Base-by-base conservation (phyloP, 2,888 invertebrate genomes). In the Notodonta dromedarius region DNA sequence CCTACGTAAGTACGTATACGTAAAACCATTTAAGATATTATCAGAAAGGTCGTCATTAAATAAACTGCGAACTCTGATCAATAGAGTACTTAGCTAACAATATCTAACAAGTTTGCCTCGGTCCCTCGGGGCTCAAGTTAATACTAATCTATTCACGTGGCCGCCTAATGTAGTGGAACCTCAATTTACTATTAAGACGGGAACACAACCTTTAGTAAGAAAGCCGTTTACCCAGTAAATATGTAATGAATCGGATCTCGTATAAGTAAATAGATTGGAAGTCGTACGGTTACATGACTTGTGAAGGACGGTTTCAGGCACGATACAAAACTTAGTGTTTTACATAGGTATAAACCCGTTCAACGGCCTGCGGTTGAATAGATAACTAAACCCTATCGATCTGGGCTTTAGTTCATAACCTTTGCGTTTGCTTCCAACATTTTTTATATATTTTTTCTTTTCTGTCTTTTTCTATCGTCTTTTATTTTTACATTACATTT, bases 101-200 rank as follows among this genome's bases (percentile, higher is more conserved):
- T 65, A 64, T 51, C 16, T 46, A 40, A 7, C 63, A 59, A 65
- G 56, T 70, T 66, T 50, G 24, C 52, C 11, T 61, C 59, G 57
- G 63, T 61, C 63, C 61, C 56, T 44, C 40, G 55, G 58, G 52
- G 56, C 60, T 51, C 55, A 61, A 70, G 61, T 64, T 67, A 65
- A 67, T 63, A 68, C 60, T 71, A 75, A 73, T 75, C 71, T 69
- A 75, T 69, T 70, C 69, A 67, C 62, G 62, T 53, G 62, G 56
- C 56, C 53, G 57, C 58, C 62, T 71, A 73, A 71, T 76, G 64
- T 61, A 66, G 58, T 73, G 40, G 55, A 62, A 71, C 69, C 74
- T 68, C 58, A 67, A 61, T 59, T 58, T 60, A 62, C 65, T 58
- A 63, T 59, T 56, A 62, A 70, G 65, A 65, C 57, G 60, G 67